Evolutionary conservation across 1,140 invertebrate genomes (phyloP), one percentile per base, ranked within the genome.

Genomic region (Atopsyche davidsoni): DNA sequence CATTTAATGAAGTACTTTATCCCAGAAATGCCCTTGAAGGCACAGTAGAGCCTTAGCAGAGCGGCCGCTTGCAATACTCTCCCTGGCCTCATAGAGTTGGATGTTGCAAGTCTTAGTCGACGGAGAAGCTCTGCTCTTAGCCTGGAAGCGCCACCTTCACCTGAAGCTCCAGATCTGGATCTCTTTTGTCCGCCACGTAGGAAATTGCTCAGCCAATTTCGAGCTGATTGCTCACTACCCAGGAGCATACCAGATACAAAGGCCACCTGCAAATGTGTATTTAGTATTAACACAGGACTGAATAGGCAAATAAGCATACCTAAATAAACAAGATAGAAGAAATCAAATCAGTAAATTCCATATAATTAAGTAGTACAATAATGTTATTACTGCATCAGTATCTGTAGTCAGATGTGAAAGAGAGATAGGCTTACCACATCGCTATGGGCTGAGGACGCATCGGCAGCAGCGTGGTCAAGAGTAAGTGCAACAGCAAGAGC

Each of bases 181-280:
- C 85, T 75, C 76, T 96, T 96, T 62, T 96, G 92, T 2, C 89
- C 87, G 62, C 85, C 89, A 57, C 92, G 81, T 24, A 96, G 81
- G 64, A 93, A 97, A 59, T 87, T 79, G 0, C 89, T 87, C 66
- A 97, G 94, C 93, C 93, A 97, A 51, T 83, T 86, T 59, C 92
- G 78, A 1, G 92, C 83, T 55, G 83, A 83, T 61, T 91, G 86
- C 71, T 97, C 92, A 63, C 85, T 92, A 13, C 93, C 92, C 22
- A 96, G 74, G 44, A 97, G 72, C 23, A 98, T 72, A 6, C 93
- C 92, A 41, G 89, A 93, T 17, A 96, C 79, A 72, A 96, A 97
- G 9, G 92, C 85, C 7, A 96, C 75, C 76, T 79, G 55, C 9
- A 65, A 62, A 42, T 35, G 17, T n/a, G n/a, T n/a, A n/a, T n/a